Evolutionary conservation across 2,797 vertebrate species (phyloP).

Genomic region (Lacerta agilis): DNA sequence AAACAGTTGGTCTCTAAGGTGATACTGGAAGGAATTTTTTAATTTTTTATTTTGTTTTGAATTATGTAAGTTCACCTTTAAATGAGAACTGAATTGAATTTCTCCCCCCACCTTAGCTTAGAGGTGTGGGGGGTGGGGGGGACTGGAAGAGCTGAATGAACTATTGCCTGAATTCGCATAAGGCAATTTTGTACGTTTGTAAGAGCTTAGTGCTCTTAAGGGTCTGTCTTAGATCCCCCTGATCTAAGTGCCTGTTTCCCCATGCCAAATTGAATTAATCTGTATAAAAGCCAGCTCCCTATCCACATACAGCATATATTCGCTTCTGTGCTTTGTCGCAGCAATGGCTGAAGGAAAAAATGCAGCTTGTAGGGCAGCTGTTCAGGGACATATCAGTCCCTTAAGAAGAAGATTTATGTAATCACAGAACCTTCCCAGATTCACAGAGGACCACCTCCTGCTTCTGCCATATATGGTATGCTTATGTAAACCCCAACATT

Average conservation of each 20-base stretch:
- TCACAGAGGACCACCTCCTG: background rate
- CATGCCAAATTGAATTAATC: background rate
- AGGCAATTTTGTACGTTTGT: background rate
- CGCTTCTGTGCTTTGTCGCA: background rate
- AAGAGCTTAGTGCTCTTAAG: background rate
- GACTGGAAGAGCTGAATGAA: background rate
- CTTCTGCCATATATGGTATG: background rate
- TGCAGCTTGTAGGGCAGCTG: background rate
- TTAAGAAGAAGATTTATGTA: constrained; percentile 4
- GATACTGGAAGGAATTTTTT: no score
- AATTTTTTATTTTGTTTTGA: no score
- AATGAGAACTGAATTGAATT: no score
- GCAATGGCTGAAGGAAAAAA: background rate
- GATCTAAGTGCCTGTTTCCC: background rate
- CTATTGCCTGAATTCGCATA: no score
- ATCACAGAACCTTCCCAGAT: background rate
- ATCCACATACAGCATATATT: background rate
- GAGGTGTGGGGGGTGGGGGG: no score
- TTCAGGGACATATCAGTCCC: background rate
- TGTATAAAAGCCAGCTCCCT: background rate
- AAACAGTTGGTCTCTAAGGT: no score
- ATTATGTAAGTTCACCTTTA: no score
- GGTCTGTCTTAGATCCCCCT: background rate
- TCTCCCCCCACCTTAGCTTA: background rate
- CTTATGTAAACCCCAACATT: background rate